Evolutionary conservation across 2,113 vertebrate species (phyloP), one percentile per base, ranked within the genome.

Genomic region (Heterocephalus glaber): DNA sequence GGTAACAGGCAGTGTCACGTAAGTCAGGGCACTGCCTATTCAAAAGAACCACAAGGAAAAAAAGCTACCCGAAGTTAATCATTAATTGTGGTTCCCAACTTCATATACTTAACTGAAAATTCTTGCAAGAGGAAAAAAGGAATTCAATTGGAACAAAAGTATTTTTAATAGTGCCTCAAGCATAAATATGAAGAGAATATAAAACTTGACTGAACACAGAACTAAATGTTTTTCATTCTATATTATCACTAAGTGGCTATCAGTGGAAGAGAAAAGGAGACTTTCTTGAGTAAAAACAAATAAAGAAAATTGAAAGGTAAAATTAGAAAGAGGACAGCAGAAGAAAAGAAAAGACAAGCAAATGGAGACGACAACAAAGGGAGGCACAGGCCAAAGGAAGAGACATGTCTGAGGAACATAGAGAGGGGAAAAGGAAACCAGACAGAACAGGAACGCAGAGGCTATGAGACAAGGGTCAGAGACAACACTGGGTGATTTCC

Each of bases 111-210:
- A 89, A 81, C 41, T 17, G 2, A 47, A 93, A 94, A 20, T 28
- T 74, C 26, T 61, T 87, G 49, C 20, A 82, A 81, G 61, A 90
- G 20, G 35, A 86, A 33, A 38, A 49, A 79, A 82, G 28, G 5
- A 44, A 86, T 72, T 61, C 65, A 44, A 30, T 41, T 35, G 44
- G 7, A 38, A 35, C 28, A 49, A 35, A 74, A 5, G 0, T 41
- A 77, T 87, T 68, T 74, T 89, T 86, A 89, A 93, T 47, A 88
- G 54, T 66, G 22, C 91, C 56, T 72, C 3, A 20, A 68, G 56
- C 10, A 90, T 33, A 65, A 94, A 90, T 66, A 56, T n/a, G 58
- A 72, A 95, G 81, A 85, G 22, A 72, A 68, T 76, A 63, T 38
- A 82, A 86, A 90, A 52, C 22, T 33, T 44, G 52, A 65, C 35